These are phyloP conservation scores for Riparia riparia DNA, from an alignment of 2,113 vertebrate genomes.

Conservation along the genomic window DNA sequence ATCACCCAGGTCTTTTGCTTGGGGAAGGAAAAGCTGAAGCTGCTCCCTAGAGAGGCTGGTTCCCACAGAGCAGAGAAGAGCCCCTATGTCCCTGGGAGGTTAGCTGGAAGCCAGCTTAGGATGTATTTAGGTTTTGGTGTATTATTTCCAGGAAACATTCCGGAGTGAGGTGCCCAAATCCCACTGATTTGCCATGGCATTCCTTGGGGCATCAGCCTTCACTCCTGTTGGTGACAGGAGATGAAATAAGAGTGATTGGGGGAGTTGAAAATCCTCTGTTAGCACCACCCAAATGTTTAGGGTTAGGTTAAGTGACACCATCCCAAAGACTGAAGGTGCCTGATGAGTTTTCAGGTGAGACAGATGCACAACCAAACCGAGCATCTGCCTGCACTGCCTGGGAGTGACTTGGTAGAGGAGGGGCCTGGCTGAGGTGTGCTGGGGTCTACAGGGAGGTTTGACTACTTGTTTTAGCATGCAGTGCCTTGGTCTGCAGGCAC, in stretches of 20 bases:
- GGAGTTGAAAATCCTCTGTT: neutral
- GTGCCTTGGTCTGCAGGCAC: neutral
- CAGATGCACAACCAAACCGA: rapidly evolving
- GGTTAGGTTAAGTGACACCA: neutral
- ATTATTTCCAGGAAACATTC: neutral
- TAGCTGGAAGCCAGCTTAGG: neutral
- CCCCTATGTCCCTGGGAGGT: neutral
- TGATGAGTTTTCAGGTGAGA: neutral
- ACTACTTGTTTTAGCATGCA: rapidly evolving
- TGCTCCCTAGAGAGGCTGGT: neutral
- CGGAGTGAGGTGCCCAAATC: neutral
- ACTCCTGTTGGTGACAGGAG: neutral
- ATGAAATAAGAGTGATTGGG: neutral
- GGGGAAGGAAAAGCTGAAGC: neutral
- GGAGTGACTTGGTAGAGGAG: neutral
- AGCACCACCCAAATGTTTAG: neutral
- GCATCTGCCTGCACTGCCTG: neutral
- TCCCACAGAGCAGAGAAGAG: neutral
- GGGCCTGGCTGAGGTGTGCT: neutral
- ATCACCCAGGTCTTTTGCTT: neutral
- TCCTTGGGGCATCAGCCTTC: neutral
- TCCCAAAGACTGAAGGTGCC: neutral
- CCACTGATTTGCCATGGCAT: neutral
- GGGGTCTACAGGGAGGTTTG: neutral
- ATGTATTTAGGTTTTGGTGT: neutral